Evolutionary conservation across 2,888 invertebrate species (phyloP), one percentile per base, ranked within the genome.

Genomic region (Phortica okadai): DNA sequence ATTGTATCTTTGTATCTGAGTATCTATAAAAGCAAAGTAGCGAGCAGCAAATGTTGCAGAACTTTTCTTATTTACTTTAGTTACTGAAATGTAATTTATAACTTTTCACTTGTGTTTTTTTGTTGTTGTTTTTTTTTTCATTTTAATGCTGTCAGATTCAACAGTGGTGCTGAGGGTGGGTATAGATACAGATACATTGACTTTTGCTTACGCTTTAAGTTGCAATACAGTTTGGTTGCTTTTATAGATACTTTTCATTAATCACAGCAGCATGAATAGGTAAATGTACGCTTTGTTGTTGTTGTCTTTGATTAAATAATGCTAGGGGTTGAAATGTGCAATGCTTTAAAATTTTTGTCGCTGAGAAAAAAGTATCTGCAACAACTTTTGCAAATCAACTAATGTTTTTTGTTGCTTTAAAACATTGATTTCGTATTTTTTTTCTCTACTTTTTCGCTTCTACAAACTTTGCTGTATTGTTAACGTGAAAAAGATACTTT

Each of bases 71-170:
- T 50, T 50, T 62, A 21, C 62, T 62, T 6, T 50, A 11, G 50
- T 11, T 3, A 50, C 50, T 50, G 3, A 50, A 50, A 11, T 62
- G 62, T 62, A 62, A 62, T 62, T 62, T 62, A 62, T 62, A 62
- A 62, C 25, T 62, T 62, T 62, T 62, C 16, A 8, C 62, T 62
- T 62, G 16, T n/a, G 56, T 62, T 62, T 25, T 50, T 2, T 50
- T n/a, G 56, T 62, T 62, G 8, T 50, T 2, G 1, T 6, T 59
- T 59, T 59, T 62, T 25, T 21, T 21, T 21, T 33, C 64, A 11
- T 41, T 64, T 64, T 33, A 8, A 8, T 8, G 14, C 50, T 6
- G 50, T 50, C 6, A 50, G 50, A 50, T 8, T 50, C 50, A 6
- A 50, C 50, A 50, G 50, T 50, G 14, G 1, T 14, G 14, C 10